phyloP scores from a whole-genome alignment of 2,113 vertebrate genomes.

The Semicossyphus pulcher region DNA sequence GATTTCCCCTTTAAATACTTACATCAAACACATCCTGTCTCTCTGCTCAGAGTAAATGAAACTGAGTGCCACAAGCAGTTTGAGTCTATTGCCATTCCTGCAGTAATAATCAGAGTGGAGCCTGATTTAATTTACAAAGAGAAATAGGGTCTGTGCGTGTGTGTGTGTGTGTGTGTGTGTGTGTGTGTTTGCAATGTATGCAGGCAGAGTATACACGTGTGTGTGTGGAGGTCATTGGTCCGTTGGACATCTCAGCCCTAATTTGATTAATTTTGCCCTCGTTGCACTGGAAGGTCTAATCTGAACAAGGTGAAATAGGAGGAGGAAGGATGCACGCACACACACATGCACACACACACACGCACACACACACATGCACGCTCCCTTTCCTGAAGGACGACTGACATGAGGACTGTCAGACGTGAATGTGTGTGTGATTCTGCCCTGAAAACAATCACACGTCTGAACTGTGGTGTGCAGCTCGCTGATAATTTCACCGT shows the following conservation, averaged over 20 bases:
- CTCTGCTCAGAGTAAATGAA: too few relatives aligned
- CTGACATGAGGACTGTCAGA: neutral
- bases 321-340: neutral
- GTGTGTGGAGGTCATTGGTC: conserved; percentile 50
- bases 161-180: conserved; percentile 19
- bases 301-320: conserved; percentile 48
- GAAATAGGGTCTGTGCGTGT: neutral
- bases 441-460: neutral
- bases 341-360: conserved; percentile 20
- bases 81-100: too few relatives aligned
- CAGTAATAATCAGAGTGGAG: conserved; percentile 20
- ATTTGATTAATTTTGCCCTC: conserved; percentile 64
- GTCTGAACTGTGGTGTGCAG: neutral
- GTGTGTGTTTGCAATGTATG: conserved; percentile 25
- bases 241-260: conserved; percentile 32
- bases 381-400: conserved; percentile 11
- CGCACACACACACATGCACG: conserved; percentile 1
- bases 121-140: conserved; percentile 30
- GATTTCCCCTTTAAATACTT: too few relatives aligned
- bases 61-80: too few relatives aligned
- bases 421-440: neutral
- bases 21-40: too few relatives aligned
- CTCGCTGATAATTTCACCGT: neutral
- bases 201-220: neutral
- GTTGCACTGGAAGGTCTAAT: conserved; percentile 29